Conservation (phyloP, 2,888 invertebrate genomes). For the Cancer borealis region DNA sequence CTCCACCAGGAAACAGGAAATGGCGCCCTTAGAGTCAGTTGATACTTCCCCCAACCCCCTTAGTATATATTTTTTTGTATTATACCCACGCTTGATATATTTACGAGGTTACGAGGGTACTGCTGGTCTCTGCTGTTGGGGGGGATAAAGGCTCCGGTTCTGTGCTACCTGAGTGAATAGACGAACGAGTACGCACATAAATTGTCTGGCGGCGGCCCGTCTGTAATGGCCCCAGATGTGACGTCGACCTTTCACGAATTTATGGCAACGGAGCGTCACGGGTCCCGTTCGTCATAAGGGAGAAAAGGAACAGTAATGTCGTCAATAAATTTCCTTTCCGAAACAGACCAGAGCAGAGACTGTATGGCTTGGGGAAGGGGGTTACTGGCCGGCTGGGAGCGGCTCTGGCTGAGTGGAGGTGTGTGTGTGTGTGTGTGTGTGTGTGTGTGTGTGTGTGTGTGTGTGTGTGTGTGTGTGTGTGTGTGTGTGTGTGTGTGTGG, state of each 20-base stretch:
- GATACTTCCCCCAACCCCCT: conserved; percentile 42
- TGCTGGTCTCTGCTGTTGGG: conserved; percentile 53
- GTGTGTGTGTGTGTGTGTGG: conserved; percentile 39
- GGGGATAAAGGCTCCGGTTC: conserved; percentile 53
- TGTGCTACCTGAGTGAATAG: conserved; percentile 68
- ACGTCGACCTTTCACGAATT: conserved; percentile 69
- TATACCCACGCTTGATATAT: conserved; percentile 53
- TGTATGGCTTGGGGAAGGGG: conserved; percentile 35
- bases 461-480: conserved; percentile 43
- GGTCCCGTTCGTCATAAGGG: conserved; percentile 73
- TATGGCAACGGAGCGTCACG: conserved; percentile 73
- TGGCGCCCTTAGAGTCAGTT: conserved; percentile 39
- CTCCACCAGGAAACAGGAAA: conserved; percentile 49
- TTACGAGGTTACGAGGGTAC: conserved; percentile 67
- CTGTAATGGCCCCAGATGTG: conserved; percentile 73
- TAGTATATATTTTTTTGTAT: conserved; percentile 33
- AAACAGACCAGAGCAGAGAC: conserved; percentile 62
- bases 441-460: conserved; percentile 45
- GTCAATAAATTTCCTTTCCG: conserved; percentile 73
- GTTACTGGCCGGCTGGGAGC: conserved; percentile 25
- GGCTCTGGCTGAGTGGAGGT: conserved; percentile 34
- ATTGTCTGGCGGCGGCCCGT: conserved; percentile 58
- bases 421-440: conserved; percentile 34
- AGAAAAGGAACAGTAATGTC: conserved; percentile 74
- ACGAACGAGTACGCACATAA: conserved; percentile 61